Evolutionary conservation across 1,140 invertebrate species (phyloP).

Genomic region (Macrotrachela quadricornifera): DNA sequence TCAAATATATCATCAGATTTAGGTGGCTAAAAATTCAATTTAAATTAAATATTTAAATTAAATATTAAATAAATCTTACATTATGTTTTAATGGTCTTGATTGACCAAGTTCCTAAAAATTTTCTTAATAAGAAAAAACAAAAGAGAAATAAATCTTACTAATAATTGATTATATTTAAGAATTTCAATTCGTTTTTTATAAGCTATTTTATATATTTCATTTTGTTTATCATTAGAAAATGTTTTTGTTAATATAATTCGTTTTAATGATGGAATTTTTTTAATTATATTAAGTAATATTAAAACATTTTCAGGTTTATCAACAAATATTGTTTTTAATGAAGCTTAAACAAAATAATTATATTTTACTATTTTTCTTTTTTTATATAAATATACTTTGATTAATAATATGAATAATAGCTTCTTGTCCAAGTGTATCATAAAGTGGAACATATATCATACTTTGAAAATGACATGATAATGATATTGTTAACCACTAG

Average conservation of each 20-base stretch:
- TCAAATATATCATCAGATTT: slow-evolving; percentile 62
- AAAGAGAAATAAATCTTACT: no score
- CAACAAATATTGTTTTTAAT: slow-evolving; percentile 6
- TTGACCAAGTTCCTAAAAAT: slow-evolving; percentile 1
- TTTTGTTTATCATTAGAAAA: no score
- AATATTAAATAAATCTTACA: neutral
- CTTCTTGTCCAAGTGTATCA: slow-evolving; percentile 6
- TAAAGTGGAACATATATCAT: slow-evolving; percentile 8
- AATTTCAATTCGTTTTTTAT: no score
- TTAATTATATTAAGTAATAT: neutral
- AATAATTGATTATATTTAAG: no score
- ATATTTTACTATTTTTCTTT: neutral
- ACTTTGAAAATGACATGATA: neutral
- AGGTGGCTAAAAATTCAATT: slow-evolving; percentile 42
- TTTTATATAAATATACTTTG: neutral
- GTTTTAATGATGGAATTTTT: no score
- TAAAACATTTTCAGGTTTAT: neutral
- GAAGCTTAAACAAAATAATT: neutral
- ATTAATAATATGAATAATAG: slow-evolving; percentile 6
- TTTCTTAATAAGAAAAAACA: neutral
- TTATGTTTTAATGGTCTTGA: neutral
- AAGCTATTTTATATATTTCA: no score
- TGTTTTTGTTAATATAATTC: no score
- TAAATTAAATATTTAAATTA: neutral
- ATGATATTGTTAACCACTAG: neutral